Evolutionary conservation across 2,797 vertebrate species (phyloP).

Genomic region (Tympanoctomys barrerae): DNA sequence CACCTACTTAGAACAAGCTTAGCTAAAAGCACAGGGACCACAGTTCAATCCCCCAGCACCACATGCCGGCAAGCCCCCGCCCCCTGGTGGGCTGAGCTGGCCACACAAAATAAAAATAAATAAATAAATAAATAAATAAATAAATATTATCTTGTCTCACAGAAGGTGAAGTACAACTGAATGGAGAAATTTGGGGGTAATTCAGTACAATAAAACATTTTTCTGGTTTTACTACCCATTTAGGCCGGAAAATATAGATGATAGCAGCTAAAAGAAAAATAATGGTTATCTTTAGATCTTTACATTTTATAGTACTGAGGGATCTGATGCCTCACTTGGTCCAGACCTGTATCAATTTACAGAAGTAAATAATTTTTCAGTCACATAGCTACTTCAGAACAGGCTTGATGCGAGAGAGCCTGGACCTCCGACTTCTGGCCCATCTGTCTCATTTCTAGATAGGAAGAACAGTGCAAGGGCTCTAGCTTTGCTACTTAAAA

Average conservation of each 20-base stretch:
- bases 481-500: not conserved
- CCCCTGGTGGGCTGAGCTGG: no score
- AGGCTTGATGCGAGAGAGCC: not conserved
- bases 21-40: no score
- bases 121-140: no score
- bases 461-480: not conserved
- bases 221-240: not conserved
- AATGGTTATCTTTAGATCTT: slow-evolving; percentile 3
- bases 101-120: no score
- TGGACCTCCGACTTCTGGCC: not conserved
- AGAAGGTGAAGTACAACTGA: not conserved
- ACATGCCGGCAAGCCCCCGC: no score
- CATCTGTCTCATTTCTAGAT: not conserved
- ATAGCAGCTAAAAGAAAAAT: slow-evolving; percentile 43
- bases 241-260: slow-evolving; percentile 12
- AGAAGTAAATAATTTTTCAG: slow-evolving; percentile 2
- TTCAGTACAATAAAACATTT: not conserved
- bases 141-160: slow-evolving; percentile 38
- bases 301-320: not conserved
- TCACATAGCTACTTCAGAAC: not conserved
- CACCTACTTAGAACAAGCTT: no score
- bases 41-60: no score
- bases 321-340: not conserved
- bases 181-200: not conserved
- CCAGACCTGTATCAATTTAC: not conserved